A percentile compares a stretch with the other conserved stretches of the same genome.
Evolutionary conservation across 30 jellyfish, hydroid and myxozoan genomes (phyloP).

Genomic region (Turritopsis rubra): DNA sequence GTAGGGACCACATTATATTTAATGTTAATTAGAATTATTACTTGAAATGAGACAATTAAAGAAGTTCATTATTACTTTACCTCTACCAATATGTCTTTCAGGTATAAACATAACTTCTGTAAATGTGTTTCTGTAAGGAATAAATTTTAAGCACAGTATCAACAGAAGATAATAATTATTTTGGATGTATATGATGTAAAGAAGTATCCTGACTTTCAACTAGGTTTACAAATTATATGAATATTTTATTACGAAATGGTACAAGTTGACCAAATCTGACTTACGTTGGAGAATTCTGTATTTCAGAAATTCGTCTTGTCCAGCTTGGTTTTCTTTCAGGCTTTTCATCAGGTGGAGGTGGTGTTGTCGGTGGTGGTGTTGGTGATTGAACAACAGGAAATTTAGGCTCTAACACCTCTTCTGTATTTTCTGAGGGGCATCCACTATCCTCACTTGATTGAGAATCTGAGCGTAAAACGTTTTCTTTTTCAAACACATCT

Average conservation of each 20-base stretch:
- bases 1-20: too few species aligned
- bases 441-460: background rate
- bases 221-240: too few species aligned
- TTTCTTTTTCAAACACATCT: background rate
- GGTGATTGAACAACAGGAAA: background rate
- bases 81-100: background rate
- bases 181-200: too few species aligned
- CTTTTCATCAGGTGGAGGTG: background rate
- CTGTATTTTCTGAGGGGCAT: background rate
- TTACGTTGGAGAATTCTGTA: background rate
- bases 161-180: too few species aligned
- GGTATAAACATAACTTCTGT: background rate
- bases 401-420: background rate
- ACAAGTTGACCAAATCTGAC: background rate
- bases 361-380: background rate
- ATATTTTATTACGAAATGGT: too few species aligned
- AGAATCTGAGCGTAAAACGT: background rate
- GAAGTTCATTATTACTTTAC: too few species aligned
- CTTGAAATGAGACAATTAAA: too few species aligned
- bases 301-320: slow-evolving; percentile 8
- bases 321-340: background rate
- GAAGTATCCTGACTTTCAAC: too few species aligned
- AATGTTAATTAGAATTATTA: background rate
- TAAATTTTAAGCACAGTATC: too few species aligned
- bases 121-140: background rate